Conservation (phyloP, 2,888 invertebrate species). For the Sturmia bella region DNA sequence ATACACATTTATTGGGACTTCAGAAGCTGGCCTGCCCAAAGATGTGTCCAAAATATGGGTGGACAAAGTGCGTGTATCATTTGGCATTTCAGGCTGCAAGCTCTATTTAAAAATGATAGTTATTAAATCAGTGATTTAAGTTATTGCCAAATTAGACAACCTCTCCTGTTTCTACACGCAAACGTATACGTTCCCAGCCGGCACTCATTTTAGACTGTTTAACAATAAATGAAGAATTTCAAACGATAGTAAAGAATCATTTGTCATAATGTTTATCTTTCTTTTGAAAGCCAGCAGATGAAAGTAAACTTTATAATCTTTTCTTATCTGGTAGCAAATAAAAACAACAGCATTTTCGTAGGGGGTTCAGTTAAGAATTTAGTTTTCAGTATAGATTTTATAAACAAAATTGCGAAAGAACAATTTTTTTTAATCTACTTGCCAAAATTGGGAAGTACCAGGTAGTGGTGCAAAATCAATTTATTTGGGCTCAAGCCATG, state of each 20-base stretch:
- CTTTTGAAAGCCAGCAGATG: slow-evolving; percentile 1
- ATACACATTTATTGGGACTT: slow-evolving; percentile 86
- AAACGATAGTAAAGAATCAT: slow-evolving; percentile 6
- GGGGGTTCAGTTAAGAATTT: not conserved
- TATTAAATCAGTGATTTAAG: not conserved
- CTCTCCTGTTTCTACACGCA: slow-evolving; percentile 74
- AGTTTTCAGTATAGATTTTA: too few species aligned
- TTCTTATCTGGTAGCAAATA: slow-evolving; percentile 13
- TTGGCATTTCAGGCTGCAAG: slow-evolving; percentile 42
- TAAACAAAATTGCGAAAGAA: too few species aligned
- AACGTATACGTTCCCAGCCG: slow-evolving; percentile 74
- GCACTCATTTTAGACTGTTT: slow-evolving; percentile 72
- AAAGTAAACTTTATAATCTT: slow-evolving; percentile 19
- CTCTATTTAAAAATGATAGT: slow-evolving; percentile 37
- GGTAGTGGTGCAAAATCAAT: too few species aligned
- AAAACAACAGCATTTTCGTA: not conserved
- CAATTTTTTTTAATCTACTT: too few species aligned
- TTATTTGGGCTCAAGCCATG: too few species aligned
- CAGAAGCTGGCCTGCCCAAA: slow-evolving; percentile 86
- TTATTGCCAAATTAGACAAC: slow-evolving; percentile 39
- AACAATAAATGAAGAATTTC: not conserved
- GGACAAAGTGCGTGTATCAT: slow-evolving; percentile 84
- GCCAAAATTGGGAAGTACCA: too few species aligned
- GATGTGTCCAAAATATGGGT: slow-evolving; percentile 90
- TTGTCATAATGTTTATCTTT: slow-evolving; percentile 13